Conservation (phyloP, 2,797 vertebrate species). For the Hydrocynus forskahlii region DNA sequence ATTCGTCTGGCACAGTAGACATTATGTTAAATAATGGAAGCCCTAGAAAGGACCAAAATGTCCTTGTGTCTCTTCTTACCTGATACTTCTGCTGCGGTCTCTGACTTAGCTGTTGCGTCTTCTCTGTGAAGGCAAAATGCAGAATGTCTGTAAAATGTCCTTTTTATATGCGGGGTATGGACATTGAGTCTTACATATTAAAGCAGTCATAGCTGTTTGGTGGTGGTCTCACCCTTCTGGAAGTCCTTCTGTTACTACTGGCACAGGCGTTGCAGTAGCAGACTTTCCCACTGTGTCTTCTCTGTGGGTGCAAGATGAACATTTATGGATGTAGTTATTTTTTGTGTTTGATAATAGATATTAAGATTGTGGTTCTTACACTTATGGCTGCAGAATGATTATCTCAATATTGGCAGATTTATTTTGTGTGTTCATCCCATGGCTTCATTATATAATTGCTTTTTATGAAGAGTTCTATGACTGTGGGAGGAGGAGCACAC, state of each 20-base stretch:
- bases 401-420: no score
- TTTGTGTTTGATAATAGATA: not conserved
- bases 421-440: no score
- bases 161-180: no score
- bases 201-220: not conserved
- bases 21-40: not conserved
- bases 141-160: not conserved
- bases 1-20: constrained; percentile 23
- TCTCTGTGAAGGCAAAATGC: not conserved
- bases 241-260: constrained; percentile 59
- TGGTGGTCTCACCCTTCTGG: not conserved
- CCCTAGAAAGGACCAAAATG: not conserved
- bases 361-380: not conserved
- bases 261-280: constrained; percentile 40
- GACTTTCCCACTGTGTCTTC: constrained; percentile 23
- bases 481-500: no score
- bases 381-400: no score
- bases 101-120: not conserved
- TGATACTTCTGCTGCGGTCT: not conserved
- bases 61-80: constrained; percentile 25
- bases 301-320: constrained; percentile 53
- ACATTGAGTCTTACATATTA: not conserved
- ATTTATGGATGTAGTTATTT: not conserved
- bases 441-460: no score
- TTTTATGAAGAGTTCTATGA: no score